A percentile compares a stretch with the other conserved stretches of the same genome.
These are phyloP conservation scores for Phenganax stokvisi DNA, from an alignment of 92 coral and sea anemone genomes.

Conservation along the genomic window DNA sequence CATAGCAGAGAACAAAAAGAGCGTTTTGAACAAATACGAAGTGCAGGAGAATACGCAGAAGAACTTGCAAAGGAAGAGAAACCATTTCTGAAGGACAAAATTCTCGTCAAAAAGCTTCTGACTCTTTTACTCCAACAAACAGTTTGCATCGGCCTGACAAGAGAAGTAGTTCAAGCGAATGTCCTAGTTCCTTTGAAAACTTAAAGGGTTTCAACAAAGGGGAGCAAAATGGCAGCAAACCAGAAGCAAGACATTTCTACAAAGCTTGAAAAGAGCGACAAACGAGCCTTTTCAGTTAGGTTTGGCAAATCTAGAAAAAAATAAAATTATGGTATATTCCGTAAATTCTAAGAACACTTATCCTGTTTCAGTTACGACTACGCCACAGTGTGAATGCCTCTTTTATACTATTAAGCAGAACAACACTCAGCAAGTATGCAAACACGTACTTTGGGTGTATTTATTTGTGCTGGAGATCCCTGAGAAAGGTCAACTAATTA, in stretches of 20 bases:
- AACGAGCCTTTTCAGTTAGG: conserved; percentile 14
- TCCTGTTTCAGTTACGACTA: conserved; percentile 30
- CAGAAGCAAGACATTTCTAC: conserved; percentile 16
- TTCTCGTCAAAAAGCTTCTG: conserved; percentile 23
- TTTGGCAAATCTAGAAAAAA: conserved; percentile 10
- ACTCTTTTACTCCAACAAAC: background rate
- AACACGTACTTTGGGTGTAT: conserved; percentile 25
- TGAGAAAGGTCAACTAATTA: conserved; percentile 5
- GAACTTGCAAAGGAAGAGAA: conserved; percentile 19
- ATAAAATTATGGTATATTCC: conserved; percentile 7
- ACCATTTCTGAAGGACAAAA: conserved; percentile 7
- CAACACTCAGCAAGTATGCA: conserved; percentile 29
- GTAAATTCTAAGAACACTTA: conserved; percentile 28
- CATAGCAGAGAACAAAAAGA: conserved; percentile 17
- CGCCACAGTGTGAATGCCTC: conserved; percentile 40
- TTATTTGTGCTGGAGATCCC: conserved; percentile 26
- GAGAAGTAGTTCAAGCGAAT: conserved; percentile 6
- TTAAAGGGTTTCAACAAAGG: conserved; percentile 22
- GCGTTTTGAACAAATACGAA: conserved; percentile 7
- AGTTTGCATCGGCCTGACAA: conserved; percentile 3
- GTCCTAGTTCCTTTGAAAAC: conserved; percentile 8
- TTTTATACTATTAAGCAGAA: conserved; percentile 19
- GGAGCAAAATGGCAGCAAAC: conserved; percentile 16
- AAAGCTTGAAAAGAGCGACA: conserved; percentile 20
- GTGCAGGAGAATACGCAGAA: conserved; percentile 12